Conservation (phyloP, 2,113 vertebrate genomes). For the Geothlypis trichas region DNA sequence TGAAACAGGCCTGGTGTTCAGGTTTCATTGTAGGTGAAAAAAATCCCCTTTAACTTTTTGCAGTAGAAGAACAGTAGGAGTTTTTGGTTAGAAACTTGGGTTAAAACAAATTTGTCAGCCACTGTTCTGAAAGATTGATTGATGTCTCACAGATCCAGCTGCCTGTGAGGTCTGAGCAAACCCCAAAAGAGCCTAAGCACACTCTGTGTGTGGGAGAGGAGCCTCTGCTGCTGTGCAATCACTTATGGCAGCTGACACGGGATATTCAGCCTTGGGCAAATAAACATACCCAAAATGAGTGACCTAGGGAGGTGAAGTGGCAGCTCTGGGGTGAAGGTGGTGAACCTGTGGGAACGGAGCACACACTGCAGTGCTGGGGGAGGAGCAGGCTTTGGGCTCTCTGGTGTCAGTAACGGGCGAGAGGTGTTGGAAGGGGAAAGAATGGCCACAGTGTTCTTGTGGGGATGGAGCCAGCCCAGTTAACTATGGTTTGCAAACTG, state of each 20-base stretch:
- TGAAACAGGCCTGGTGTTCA: neutral
- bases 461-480: neutral
- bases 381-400: neutral
- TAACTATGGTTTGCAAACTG: neutral
- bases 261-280: neutral
- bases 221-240: neutral
- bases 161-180: constrained; percentile 64
- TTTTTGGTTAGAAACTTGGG: neutral
- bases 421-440: neutral
- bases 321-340: neutral
- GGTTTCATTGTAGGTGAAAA: neutral
- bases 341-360: neutral
- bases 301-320: neutral
- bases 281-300: neutral
- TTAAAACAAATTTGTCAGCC: neutral
- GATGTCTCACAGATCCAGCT: neutral
- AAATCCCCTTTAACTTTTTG: neutral
- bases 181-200: constrained; percentile 10
- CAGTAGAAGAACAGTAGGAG: neutral
- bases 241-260: neutral
- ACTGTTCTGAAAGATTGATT: neutral
- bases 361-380: neutral
- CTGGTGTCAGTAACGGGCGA: neutral
- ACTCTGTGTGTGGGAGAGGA: constrained; percentile 23
- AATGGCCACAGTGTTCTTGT: neutral